These are phyloP conservation scores for Ifrita kowaldi DNA, from an alignment of 2,113 vertebrate genomes.

Conservation along the genomic window DNA sequence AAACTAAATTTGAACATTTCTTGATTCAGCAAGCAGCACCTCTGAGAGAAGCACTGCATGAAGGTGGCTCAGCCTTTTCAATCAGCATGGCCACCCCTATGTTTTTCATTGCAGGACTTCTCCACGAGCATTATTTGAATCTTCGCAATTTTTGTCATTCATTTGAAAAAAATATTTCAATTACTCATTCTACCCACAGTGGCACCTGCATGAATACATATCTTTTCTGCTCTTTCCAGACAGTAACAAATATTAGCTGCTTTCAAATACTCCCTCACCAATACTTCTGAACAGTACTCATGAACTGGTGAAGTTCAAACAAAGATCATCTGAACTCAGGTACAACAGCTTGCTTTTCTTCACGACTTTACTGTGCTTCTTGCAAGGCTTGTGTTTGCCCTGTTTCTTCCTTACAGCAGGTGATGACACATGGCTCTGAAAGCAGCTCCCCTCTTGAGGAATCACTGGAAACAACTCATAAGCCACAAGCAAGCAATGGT, in stretches of 20 bases:
- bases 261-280: neutral
- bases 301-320: neutral
- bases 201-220: neutral
- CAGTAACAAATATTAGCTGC: neutral
- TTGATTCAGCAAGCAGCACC: neutral
- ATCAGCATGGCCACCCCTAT: neutral
- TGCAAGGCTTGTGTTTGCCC: neutral
- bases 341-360: neutral
- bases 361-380: neutral
- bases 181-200: neutral
- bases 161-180: neutral
- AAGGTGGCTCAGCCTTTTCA: neutral
- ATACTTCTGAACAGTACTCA: neutral
- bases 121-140: fast-evolving
- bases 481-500: neutral
- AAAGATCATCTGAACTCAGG: neutral
- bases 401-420: neutral
- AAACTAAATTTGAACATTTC: neutral
- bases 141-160: neutral
- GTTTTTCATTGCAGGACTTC: neutral
- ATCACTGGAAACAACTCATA: neutral
- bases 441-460: neutral
- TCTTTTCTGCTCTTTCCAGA: neutral
- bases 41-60: neutral
- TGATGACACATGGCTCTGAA: neutral